A percentile compares a stretch with the other conserved stretches of the same genome.
phyloP scores from a whole-genome alignment of 2,888 invertebrate genomes.

The Baronia brevicornis region DNA sequence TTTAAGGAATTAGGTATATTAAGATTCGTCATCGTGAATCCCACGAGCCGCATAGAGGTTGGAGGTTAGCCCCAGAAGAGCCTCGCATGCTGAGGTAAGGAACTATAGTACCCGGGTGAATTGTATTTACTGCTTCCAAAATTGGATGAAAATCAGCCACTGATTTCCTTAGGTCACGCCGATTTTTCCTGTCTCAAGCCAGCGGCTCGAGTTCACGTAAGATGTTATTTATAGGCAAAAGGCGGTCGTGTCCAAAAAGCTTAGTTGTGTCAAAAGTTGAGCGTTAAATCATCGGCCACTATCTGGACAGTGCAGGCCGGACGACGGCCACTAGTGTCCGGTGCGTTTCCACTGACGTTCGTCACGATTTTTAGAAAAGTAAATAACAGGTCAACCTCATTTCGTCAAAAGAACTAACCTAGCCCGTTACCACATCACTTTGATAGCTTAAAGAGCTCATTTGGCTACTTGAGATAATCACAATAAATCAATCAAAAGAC shows the following conservation, averaged over 20 bases:
- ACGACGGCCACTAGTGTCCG: slow-evolving; percentile 60
- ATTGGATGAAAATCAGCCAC: too few species aligned
- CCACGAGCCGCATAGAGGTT: too few species aligned
- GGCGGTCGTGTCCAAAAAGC: slow-evolving; percentile 73
- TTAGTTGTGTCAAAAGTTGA: slow-evolving; percentile 80
- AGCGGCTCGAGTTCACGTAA: slow-evolving; percentile 57
- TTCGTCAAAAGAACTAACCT: neutral
- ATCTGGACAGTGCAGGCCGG: slow-evolving; percentile 81
- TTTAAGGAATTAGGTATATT: too few species aligned
- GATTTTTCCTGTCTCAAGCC: slow-evolving; percentile 32
- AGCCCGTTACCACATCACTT: slow-evolving; percentile 3
- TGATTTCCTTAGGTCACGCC: slow-evolving; percentile 22
- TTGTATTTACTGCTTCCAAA: too few species aligned
- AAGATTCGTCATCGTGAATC: too few species aligned
- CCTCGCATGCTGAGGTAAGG: too few species aligned
- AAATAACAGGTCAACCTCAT: neutral
- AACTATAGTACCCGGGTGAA: too few species aligned
- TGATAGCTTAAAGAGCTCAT: too few species aligned
- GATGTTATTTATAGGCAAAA: slow-evolving; percentile 70
- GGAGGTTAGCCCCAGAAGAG: too few species aligned
- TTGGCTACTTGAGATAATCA: too few species aligned
- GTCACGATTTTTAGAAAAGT: slow-evolving; percentile 14
- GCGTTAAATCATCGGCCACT: slow-evolving; percentile 81
- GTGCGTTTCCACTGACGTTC: slow-evolving; percentile 31
- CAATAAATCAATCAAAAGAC: too few species aligned